Percentiles rank a stretch among this genome's conserved stretches.
These are phyloP conservation scores for Leucoptera coffeella DNA, from an alignment of 2,888 invertebrate species.

Conservation along the genomic window DNA sequence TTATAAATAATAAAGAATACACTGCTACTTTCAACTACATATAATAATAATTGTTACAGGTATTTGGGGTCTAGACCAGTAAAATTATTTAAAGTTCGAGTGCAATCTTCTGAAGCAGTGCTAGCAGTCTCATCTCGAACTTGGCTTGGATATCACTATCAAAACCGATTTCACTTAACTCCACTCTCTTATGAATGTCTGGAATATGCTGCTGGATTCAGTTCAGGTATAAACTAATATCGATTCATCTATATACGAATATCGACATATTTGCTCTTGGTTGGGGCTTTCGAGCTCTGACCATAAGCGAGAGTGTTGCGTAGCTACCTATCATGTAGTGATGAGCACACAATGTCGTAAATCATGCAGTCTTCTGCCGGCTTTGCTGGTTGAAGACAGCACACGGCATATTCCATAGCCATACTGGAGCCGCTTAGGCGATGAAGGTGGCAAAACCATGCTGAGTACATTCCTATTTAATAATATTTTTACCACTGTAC, in stretches of 20 bases:
- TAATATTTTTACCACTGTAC: slow-evolving; percentile 6
- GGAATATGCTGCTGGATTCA: slow-evolving; percentile 96
- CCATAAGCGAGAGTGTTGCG: slow-evolving; percentile 25
- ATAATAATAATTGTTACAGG: slow-evolving; percentile 11
- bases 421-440: slow-evolving; percentile 50
- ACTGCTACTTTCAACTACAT: no score
- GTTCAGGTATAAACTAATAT: slow-evolving; percentile 46
- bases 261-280: slow-evolving; percentile 28
- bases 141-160: slow-evolving; percentile 98
- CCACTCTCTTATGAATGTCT: slow-evolving; percentile 94
- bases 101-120: slow-evolving; percentile 95
- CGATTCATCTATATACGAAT: neutral
- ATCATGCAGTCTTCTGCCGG: slow-evolving; percentile 44
- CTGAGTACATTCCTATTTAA: slow-evolving; percentile 34
- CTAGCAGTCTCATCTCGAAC: slow-evolving; percentile 96
- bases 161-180: slow-evolving; percentile 91
- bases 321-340: slow-evolving; percentile 48
- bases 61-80: slow-evolving; percentile 95
- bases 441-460: slow-evolving; percentile 57
- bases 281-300: slow-evolving; percentile 18
- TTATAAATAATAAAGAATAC: no score
- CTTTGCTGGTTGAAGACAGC: slow-evolving; percentile 41
- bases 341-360: slow-evolving; percentile 58
- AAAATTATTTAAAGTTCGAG: slow-evolving; percentile 90
- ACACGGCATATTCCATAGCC: slow-evolving; percentile 71